These are phyloP conservation scores for Neodiprion pinetum DNA, from an alignment of 1,140 invertebrate genomes.

Conservation along the genomic window DNA sequence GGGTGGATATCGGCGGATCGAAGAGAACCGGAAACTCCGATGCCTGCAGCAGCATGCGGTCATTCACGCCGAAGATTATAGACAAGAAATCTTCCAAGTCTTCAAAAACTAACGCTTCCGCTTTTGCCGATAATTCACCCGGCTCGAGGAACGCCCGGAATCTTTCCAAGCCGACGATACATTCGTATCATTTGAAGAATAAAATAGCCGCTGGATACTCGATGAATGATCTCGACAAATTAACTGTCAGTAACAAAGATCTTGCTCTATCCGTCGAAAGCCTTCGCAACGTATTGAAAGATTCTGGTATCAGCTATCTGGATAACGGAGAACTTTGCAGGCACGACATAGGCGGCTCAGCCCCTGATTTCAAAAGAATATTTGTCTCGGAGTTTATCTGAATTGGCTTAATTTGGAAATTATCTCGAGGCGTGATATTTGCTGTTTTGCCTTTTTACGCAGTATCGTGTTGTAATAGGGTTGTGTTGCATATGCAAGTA, in stretches of 20 bases:
- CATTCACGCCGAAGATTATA: conserved; percentile 54
- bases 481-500: neutral
- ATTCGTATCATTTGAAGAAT: conserved; percentile 48
- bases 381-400: conserved; percentile 65
- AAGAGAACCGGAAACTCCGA: conserved; percentile 26
- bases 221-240: conserved; percentile 61
- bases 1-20: neutral
- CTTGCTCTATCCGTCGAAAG: conserved; percentile 47
- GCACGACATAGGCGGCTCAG: conserved; percentile 60
- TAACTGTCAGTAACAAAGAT: conserved; percentile 31
- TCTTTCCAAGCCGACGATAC: conserved; percentile 44
- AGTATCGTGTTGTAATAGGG: too few relatives aligned
- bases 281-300: conserved; percentile 47
- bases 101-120: neutral
- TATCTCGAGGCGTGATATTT: neutral
- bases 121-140: neutral
- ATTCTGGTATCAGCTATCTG: conserved; percentile 46
- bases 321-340: conserved; percentile 51
- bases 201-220: conserved; percentile 56
- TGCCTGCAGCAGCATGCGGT: conserved; percentile 51
- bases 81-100: conserved; percentile 30
- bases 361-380: conserved; percentile 64
- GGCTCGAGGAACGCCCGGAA: conserved; percentile 25
- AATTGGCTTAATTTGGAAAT: conserved; percentile 20
- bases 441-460: neutral